Evolutionary conservation across 37 sponge, comb jelly and placozoan species (phyloP), one percentile per base, ranked within the genome.

Genomic region (Bolinopsis microptera): DNA sequence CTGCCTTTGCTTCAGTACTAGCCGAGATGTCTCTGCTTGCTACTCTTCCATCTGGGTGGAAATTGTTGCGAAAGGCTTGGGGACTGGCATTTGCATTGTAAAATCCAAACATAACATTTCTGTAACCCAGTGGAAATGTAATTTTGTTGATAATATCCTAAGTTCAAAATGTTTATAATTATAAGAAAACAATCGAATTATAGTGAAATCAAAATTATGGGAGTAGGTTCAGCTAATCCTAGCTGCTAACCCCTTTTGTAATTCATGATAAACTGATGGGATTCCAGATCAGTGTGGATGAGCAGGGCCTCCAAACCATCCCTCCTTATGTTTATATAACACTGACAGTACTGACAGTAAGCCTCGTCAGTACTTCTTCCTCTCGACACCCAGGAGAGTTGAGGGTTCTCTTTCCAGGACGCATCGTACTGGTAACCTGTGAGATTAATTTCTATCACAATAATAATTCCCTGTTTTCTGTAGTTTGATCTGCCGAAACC

Each of bases 201-300:
- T n/a, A n/a, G n/a, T n/a, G n/a, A n/a, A n/a, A n/a, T n/a, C n/a
- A n/a, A n/a, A n/a, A n/a, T n/a, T n/a, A n/a, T n/a, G n/a, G n/a
- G n/a, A n/a, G n/a, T n/a, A n/a, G n/a, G n/a, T n/a, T n/a, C n/a
- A n/a, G n/a, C n/a, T n/a, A n/a, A n/a, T n/a, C n/a, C n/a, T n/a
- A n/a, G 21, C 9, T 77, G 5, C 90, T 2, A 1, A 86, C 90
- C 90, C 24, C 23, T 2, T 30, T 86, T 86, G 48, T 24, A 39
- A 27, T 41, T 86, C 61, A 41, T 86, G 41, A 86, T 86, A 34
- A 86, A 86, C 36, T 86, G 41, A 25, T 86, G 90, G 23, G 90
- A 36, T 23, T 38, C 90, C 22, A 28, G 32, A 3, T 86, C 90
- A 38, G 38, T 34, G 90, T 86, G 90, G n/a, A 13, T 25, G 26